phyloP scores from a whole-genome alignment of 2,888 invertebrate genomes.

The Boloria selene region DNA sequence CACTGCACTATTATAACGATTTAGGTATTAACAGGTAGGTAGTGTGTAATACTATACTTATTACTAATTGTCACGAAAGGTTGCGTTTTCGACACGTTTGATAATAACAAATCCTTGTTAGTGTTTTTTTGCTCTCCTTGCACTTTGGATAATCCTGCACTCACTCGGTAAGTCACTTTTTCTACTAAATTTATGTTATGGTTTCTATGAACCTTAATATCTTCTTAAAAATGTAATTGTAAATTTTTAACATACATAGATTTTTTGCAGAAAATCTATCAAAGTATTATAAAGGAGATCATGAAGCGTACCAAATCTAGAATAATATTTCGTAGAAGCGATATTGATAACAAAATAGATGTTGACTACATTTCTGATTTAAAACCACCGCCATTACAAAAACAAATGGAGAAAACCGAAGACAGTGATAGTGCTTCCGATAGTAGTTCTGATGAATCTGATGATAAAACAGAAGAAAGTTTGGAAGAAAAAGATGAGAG shows the following conservation, averaged over 20 bases:
- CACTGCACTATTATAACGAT: too few relatives aligned
- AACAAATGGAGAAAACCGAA: constrained; percentile 50
- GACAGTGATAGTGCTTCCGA: constrained; percentile 44
- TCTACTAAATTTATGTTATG: too few relatives aligned
- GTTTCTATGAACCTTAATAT: too few relatives aligned
- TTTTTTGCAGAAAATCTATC: constrained; percentile 40
- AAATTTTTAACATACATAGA: too few relatives aligned
- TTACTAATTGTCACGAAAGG: neutral
- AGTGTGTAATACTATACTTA: neutral
- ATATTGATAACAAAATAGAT: constrained; percentile 57
- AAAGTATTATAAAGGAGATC: constrained; percentile 39
- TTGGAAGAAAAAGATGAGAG: constrained; percentile 42
- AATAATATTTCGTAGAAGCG: constrained; percentile 49
- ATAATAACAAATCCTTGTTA: constrained; percentile 11
- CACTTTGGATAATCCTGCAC: constrained; percentile 3
- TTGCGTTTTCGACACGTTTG: constrained; percentile 14
- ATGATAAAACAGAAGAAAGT: constrained; percentile 54
- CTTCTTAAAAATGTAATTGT: too few relatives aligned
- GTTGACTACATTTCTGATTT: constrained; percentile 50
- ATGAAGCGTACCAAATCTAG: constrained; percentile 37
- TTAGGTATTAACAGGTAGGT: neutral
- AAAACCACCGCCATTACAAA: constrained; percentile 56
- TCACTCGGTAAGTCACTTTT: constrained; percentile 20
- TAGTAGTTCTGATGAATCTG: constrained; percentile 42
- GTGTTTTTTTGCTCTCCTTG: constrained; percentile 6